Evolutionary conservation across 2,888 invertebrate species (phyloP).

Genomic region (Sphaerophoria rueppellii): DNA sequence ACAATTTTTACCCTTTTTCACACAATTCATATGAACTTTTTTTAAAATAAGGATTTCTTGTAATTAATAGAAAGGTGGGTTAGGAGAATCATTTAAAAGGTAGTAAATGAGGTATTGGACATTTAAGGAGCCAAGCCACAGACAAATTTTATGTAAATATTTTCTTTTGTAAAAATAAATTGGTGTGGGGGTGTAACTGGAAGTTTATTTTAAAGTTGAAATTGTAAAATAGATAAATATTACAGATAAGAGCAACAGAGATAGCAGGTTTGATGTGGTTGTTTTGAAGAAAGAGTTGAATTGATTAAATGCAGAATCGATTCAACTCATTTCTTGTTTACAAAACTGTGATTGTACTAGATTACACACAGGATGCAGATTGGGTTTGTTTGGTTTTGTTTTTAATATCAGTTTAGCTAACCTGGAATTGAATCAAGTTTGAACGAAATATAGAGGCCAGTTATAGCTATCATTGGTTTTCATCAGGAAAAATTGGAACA

Average conservation of each 20-base stretch:
- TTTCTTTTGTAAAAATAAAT: neutral
- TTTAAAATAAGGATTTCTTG: neutral
- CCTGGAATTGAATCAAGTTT: too few relatives aligned
- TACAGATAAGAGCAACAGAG: conserved; percentile 40
- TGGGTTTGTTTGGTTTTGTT: too few relatives aligned
- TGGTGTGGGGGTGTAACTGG: conserved; percentile 15
- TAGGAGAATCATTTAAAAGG: conserved; percentile 32
- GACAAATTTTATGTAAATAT: neutral
- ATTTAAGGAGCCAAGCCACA: neutral
- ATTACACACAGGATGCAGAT: too few relatives aligned
- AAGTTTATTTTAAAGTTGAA: neutral
- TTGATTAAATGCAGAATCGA: too few relatives aligned
- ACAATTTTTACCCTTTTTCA: conserved; percentile 31
- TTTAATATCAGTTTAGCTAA: too few relatives aligned
- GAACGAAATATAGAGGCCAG: too few relatives aligned
- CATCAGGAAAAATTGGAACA: too few relatives aligned
- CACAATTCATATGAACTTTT: conserved; percentile 34
- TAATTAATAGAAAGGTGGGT: neutral
- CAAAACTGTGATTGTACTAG: too few relatives aligned
- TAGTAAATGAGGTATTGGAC: neutral
- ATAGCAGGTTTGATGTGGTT: neutral
- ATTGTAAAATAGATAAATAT: conserved; percentile 5
- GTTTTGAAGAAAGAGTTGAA: neutral
- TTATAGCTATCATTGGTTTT: too few relatives aligned
- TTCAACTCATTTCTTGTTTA: too few relatives aligned